Evolutionary conservation across 2,888 invertebrate species (phyloP).

Genomic region (Stenotaenia linearis): DNA sequence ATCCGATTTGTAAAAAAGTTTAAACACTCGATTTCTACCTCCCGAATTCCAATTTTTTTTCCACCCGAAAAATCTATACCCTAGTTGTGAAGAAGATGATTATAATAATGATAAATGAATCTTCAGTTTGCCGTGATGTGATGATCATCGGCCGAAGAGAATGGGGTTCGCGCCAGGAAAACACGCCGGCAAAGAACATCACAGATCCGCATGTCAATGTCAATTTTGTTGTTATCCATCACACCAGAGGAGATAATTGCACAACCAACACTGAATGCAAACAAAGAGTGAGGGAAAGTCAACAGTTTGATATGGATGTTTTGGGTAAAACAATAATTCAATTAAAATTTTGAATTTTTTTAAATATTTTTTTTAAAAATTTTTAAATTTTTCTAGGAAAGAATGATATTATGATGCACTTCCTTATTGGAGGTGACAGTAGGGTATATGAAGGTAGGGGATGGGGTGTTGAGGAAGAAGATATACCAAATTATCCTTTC

Average conservation of each 20-base stretch:
- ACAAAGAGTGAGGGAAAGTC: neutral
- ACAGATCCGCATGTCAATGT: neutral
- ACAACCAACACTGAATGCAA: neutral
- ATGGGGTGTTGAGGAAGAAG: conserved; percentile 1
- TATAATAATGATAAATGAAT: neutral
- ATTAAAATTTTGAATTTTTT: neutral
- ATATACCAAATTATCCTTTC: neutral
- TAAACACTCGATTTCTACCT: too few relatives aligned
- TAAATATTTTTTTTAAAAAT: neutral
- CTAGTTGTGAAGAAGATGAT: too few relatives aligned
- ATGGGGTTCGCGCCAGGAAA: neutral
- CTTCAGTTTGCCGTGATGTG: neutral
- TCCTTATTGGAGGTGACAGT: neutral
- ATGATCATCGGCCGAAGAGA: neutral
- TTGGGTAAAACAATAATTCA: neutral
- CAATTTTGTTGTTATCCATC: neutral
- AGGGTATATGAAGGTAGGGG: neutral
- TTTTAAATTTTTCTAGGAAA: neutral
- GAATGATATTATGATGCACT: neutral
- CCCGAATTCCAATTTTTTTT: too few relatives aligned
- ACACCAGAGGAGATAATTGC: neutral
- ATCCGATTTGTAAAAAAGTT: too few relatives aligned
- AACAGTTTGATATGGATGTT: neutral
- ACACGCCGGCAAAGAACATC: neutral
- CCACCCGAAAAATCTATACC: too few relatives aligned